These are phyloP conservation scores for Mus spicilegus DNA, from an alignment of 2,113 vertebrate genomes.

Conservation along the genomic window DNA sequence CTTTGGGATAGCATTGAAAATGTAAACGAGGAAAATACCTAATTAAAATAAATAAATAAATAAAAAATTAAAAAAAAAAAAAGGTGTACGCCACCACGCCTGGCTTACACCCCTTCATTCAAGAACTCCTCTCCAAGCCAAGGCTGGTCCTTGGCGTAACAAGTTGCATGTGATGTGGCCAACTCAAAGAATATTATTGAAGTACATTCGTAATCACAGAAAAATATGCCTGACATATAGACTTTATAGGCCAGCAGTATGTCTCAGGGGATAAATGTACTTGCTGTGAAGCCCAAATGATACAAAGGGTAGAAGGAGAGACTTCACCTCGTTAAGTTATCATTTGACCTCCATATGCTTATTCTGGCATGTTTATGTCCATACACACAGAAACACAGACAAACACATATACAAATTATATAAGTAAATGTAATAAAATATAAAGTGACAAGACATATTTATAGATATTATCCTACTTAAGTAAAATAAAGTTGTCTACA, in stretches of 20 bases:
- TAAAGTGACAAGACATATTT: not conserved
- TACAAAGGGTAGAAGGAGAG: not conserved
- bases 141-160: not conserved
- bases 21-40: no score
- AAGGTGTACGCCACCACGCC: no score
- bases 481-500: not conserved
- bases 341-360: not conserved
- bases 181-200: constrained; percentile 41
- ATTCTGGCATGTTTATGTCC: not conserved
- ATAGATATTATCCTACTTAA: not conserved
- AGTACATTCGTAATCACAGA: not conserved
- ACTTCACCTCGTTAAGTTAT: not conserved
- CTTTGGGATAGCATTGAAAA: no score
- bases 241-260: not conserved
- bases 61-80: no score
- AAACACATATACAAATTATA: not conserved
- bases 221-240: not conserved
- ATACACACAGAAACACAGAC: not conserved
- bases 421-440: not conserved
- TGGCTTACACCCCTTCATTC: no score
- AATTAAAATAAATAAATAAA: no score
- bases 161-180: not conserved
- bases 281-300: not conserved
- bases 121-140: not conserved
- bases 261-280: no score